Evolutionary conservation across 2,797 vertebrate species (phyloP).

Genomic region (Thalassophryne amazonica): DNA sequence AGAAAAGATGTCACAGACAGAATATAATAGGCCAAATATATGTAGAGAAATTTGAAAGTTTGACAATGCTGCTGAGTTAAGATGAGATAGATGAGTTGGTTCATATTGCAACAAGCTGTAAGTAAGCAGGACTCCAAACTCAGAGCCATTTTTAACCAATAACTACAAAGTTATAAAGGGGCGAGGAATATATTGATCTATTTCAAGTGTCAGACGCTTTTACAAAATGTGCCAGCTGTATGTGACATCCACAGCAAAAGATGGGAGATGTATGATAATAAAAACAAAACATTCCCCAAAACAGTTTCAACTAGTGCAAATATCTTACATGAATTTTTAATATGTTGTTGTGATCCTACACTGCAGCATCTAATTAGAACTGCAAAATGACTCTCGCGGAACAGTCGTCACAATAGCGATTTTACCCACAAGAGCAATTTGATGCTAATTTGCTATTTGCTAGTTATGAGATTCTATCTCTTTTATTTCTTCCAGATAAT

Average conservation of each 20-base stretch:
- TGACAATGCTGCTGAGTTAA: slow-evolving; percentile 43
- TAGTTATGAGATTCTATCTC: slow-evolving; percentile 59
- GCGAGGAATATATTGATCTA: slow-evolving; percentile 46
- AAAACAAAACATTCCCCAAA: slow-evolving; percentile 75
- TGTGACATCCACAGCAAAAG: slow-evolving; percentile 65
- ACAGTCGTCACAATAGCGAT: slow-evolving; percentile 58
- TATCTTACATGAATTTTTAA: slow-evolving; percentile 79
- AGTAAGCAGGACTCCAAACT: slow-evolving; percentile 21
- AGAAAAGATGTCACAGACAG: slow-evolving; percentile 56
- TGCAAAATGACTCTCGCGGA: slow-evolving; percentile 70
- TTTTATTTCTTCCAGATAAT: slow-evolving; percentile 24
- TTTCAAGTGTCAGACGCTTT: slow-evolving; percentile 60
- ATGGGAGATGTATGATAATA: slow-evolving; percentile 62
- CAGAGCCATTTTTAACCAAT: slow-evolving; percentile 44
- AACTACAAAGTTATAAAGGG: slow-evolving; percentile 50
- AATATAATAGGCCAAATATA: slow-evolving; percentile 55
- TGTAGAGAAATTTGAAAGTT: slow-evolving; percentile 49
- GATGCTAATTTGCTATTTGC: slow-evolving; percentile 73
- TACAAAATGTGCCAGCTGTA: slow-evolving; percentile 67
- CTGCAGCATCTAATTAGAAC: slow-evolving; percentile 75
- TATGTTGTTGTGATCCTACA: slow-evolving; percentile 75
- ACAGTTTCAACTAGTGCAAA: slow-evolving; percentile 76
- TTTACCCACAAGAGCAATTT: slow-evolving; percentile 75
- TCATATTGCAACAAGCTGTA: slow-evolving; percentile 47
- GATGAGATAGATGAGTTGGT: slow-evolving; percentile 40